Evolutionary conservation across 1,140 invertebrate species (phyloP).

Genomic region (Mesaphorura yosii): DNA sequence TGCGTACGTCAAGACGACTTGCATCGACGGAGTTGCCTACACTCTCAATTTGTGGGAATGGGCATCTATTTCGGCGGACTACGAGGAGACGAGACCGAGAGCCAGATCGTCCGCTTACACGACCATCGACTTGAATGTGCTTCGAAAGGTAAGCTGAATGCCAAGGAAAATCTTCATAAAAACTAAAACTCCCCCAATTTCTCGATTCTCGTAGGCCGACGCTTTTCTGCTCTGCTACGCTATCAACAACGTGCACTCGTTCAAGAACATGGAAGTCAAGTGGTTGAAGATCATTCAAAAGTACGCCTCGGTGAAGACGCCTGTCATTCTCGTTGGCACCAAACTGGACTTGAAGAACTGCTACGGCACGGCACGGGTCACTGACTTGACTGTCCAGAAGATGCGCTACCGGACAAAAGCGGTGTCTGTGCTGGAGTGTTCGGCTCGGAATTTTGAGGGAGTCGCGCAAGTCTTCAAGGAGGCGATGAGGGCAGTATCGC

Average conservation of each 20-base stretch:
- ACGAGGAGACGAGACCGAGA: neutral
- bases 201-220: conserved; percentile 9
- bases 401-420: neutral
- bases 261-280: conserved; percentile 10
- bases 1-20: neutral
- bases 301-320: conserved; percentile 5
- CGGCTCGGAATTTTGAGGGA: neutral
- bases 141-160: neutral
- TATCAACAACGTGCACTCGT: conserved; percentile 3
- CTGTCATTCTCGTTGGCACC: conserved; percentile 12
- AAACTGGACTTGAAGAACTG: conserved; percentile 6
- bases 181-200: neutral
- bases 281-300: conserved; percentile 15
- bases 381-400: neutral
- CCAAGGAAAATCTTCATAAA: neutral
- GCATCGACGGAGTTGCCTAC: neutral
- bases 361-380: neutral
- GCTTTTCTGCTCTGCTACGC: conserved; percentile 20
- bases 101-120: neutral
- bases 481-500: neutral
- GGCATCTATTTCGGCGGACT: neutral
- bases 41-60: neutral
- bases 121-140: neutral
- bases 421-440: neutral
- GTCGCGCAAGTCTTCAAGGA: conserved; percentile 3